Evolutionary conservation across 2,888 invertebrate species (phyloP).

Genomic region (Pseudolycoriella hygida): DNA sequence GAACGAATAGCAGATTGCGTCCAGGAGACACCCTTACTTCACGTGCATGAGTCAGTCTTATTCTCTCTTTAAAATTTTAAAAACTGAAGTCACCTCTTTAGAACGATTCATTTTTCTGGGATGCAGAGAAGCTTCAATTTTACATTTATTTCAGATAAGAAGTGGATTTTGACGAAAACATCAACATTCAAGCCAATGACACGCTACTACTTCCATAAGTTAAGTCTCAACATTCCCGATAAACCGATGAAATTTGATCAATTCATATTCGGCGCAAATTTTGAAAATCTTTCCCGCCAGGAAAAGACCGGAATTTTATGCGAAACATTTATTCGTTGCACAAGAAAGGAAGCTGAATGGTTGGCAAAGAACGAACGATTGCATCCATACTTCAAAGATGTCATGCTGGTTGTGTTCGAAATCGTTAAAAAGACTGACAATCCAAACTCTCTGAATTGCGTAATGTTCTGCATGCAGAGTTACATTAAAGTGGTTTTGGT

Average conservation of each 20-base stretch:
- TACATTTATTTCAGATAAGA: slow-evolving; percentile 17
- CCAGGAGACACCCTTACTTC: no score
- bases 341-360: slow-evolving; percentile 21
- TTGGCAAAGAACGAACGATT: slow-evolving; percentile 17
- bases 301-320: slow-evolving; percentile 3
- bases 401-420: neutral
- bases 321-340: slow-evolving; percentile 17
- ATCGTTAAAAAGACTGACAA: neutral
- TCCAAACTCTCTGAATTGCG: neutral
- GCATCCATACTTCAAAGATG: slow-evolving; percentile 3
- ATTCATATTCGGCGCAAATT: slow-evolving; percentile 14
- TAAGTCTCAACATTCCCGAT: slow-evolving; percentile 14
- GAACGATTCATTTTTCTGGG: no score
- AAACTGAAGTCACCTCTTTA: no score
- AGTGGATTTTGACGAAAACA: slow-evolving; percentile 19
- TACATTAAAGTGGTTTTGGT: slow-evolving; percentile 2
- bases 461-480: neutral
- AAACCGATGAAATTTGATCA: slow-evolving; percentile 17
- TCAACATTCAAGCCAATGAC: slow-evolving; percentile 16
- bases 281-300: neutral
- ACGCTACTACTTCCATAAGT: slow-evolving; percentile 21
- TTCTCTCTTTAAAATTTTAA: no score
- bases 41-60: no score
- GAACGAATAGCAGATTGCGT: no score
- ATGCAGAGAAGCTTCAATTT: no score